phyloP scores from a whole-genome alignment of 2,113 vertebrate genomes.

The Arothron firmamentum region DNA sequence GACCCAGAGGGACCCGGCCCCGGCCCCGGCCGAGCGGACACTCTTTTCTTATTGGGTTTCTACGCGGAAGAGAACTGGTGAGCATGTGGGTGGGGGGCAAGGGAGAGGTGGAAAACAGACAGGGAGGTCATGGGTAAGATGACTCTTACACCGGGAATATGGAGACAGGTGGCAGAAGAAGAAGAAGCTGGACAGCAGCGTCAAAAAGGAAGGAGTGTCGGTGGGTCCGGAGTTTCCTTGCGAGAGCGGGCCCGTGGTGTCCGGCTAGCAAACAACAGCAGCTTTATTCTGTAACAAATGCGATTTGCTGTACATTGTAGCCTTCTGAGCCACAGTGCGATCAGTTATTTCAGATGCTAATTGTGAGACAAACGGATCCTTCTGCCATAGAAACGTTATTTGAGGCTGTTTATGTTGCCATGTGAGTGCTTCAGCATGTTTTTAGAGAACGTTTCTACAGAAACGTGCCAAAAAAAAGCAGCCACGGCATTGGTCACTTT shows the following conservation, averaged over 20 bases:
- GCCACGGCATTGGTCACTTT: constrained; percentile 23
- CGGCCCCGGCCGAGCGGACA: constrained; percentile 1
- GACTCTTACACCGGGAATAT: constrained; percentile 35
- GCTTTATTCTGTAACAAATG: not conserved
- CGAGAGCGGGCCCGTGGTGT: constrained; percentile 30
- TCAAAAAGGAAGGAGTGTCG: constrained; percentile 30
- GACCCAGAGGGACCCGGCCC: constrained; percentile 7
- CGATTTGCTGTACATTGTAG: too few species aligned
- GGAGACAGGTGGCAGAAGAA: constrained; percentile 39
- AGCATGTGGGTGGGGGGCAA: constrained; percentile 5
- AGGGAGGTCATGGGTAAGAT: constrained; percentile 50
- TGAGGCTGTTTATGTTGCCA: constrained; percentile 33
- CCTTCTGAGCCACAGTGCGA: too few species aligned
- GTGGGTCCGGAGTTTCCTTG: constrained; percentile 23
- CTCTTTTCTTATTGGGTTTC: constrained; percentile 1
- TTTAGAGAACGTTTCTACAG: too few species aligned
- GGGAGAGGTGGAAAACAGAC: constrained; percentile 28
- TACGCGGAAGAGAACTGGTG: constrained; percentile 45
- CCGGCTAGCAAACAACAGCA: constrained; percentile 4
- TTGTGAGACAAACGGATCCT: constrained; percentile 34
- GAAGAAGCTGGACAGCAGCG: constrained; percentile 17
- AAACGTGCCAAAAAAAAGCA: too few species aligned
- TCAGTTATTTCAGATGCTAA: too few species aligned
- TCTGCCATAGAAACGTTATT: constrained; percentile 32
- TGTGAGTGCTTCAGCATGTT: not conserved